Base-by-base conservation (phyloP, 2,113 vertebrate species). In the Onychostruthus taczanowskii region DNA sequence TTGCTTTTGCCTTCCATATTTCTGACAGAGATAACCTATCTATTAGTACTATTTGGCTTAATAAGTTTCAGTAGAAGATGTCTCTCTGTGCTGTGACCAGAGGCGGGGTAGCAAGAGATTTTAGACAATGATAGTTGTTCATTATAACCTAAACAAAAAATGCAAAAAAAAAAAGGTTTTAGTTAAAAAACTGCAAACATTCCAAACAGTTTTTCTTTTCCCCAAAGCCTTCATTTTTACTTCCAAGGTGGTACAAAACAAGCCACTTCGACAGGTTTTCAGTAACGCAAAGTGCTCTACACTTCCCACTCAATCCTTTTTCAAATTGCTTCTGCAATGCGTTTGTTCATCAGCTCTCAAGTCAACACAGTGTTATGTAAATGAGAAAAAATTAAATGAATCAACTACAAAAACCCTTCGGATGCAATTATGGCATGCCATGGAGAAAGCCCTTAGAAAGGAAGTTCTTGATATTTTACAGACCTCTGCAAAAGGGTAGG, bases 141-240 rank as follows among this genome's bases (percentile, higher is more conserved):
- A 50, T 67, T 16, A 46, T 72, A 63, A 84, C 37, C 3, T 27
- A 70, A 91, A 67, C 3, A 63, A 15, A 61, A 53, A 49, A 35
- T 7, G 1, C 0, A 19, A 7, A 17, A 30, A 22, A 22, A 5
- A 16, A 41, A 52, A 5, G 5, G 1, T 59, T 30, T 5, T 33
- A 9, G 5, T 10, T 61, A 7, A 37, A 43, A 52, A 27, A 9
- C 1, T 2, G 3, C 8, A 88, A 14, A 6, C 8, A 16, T 24
- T 89, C 9, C 44, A 64, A 58, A 9, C 6, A 27, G 18, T 26
- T 8, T 75, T 67, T 55, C 8, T 75, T 53, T 85, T 5, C 6
- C 22, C 12, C 13, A 67, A 80, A 74, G 3, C 5, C 9, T 76
- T 88, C 16, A 27, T 76, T 83, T 68, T 64, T 33, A 58, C 44